Evolutionary conservation across 2,888 invertebrate genomes (phyloP), one percentile per base, ranked within the genome.

Genomic region (Cinara cedri): DNA sequence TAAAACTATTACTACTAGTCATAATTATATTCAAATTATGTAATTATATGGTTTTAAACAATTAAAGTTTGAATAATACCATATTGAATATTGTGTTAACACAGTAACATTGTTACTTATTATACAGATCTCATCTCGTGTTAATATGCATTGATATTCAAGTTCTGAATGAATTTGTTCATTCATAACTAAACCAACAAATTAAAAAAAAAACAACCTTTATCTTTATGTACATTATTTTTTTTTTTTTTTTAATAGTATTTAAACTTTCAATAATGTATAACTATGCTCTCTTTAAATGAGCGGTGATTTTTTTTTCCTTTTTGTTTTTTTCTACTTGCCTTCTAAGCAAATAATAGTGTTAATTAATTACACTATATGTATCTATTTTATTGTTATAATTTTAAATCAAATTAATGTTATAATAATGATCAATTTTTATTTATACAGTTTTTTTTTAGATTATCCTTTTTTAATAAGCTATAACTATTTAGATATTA

Each of bases 51-150:
- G 54, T 63, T 63, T 42, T 49, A 63, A 72, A 46, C 46, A 72
- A 46, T 26, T 49, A 46, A 72, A 55, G 14, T 63, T 63, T 63
- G 46, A 62, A 62, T 21, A 72, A 34, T 16, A 13, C 57, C 55
- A 1, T 72, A 72, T 14, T 34, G 24, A 44, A 34, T 51, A 9
- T 65, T 44, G 51, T 49, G 13, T 51, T 75, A 75, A 44, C 54
- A 54, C 3, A 44, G 34, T 63, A 75, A 13, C 13, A 11, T 4
- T 68, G 3, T 68, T 44, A 65, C 44, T 46, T 66, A 65, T 51
- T 54, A 55, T 54, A 54, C 74, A 24, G 74, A 75, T 75, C 63
- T 75, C 74, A 42, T 75, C 63, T 75, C 74, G 21, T 63, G n/a
- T 65, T 44, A 42, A 42, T 24, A 65, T 75, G 63, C 54, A 65